Base-by-base conservation (phyloP, 2,113 vertebrate species). In the Daboia siamensis region DNA sequence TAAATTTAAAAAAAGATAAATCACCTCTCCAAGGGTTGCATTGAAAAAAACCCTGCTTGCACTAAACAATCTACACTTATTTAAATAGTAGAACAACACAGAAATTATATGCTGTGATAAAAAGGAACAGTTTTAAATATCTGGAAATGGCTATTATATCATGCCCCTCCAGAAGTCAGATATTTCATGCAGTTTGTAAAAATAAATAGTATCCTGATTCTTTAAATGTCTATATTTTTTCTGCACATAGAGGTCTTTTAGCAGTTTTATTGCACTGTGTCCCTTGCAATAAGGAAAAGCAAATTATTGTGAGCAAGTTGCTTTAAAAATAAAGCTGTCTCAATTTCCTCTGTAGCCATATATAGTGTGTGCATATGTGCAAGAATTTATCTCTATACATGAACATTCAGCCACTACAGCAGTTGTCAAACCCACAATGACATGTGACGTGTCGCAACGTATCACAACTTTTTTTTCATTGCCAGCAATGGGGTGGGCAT, bases 41-140 rank as follows among this genome's bases (percentile, higher is more conserved):
- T 87, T 92, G n/a, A 74, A 88, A 59, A 88, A 46, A 33, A 56
- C 55, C 44, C 52, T 84, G 21, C 69, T 57, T 57, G 24, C 33
- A 89, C 52, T 80, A 89, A 92, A 89, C 39, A 33, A 89, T 84
- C 87, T 92, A 4, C 91, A 55, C 5, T 89, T 92, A 92, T 89
- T 56, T 92, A 89, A 56, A 89, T 80, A 39, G 59, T 57, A 57
- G 33, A 23, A 89, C 17, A 33, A 29, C 39, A 89, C 52, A 84
- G 52, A 88, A 80, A 54, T 89, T 52, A 57, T 15, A 48, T 46
- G 52, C 9, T 39, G 15, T 88, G 86, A 57, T 74, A 88, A 56
- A 39, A 59, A 5, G 56, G 24, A 84, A 89, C 13, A 46, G 17
- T 29, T 24, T 92, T 44, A 54, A 64, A 87, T 69, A 91, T 87